phyloP scores from a whole-genome alignment of 1,140 invertebrate species.

The Ruditapes philippinarum region DNA sequence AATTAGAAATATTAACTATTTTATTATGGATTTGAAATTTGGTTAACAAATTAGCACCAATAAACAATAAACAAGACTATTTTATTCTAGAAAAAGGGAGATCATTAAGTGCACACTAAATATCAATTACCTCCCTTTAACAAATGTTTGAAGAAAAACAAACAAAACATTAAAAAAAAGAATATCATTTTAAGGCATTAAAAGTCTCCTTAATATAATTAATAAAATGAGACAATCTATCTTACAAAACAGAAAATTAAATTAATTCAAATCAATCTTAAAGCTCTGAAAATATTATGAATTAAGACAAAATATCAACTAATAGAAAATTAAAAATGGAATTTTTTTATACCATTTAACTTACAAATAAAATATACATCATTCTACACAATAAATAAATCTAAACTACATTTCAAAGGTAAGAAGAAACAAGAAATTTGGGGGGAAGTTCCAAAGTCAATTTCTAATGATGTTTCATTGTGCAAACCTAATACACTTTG shows the following conservation, averaged over 20 bases:
- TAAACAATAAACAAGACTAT: constrained; percentile 45
- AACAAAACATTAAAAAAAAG: not conserved
- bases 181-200: too few species aligned
- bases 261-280: not conserved
- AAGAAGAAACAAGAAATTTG: not conserved
- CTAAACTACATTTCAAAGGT: not conserved
- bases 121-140: constrained; percentile 59
- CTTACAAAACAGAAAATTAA: not conserved
- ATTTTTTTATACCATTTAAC: too few species aligned
- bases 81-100: too few species aligned
- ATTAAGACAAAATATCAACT: not conserved
- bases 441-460: not conserved
- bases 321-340: too few species aligned
- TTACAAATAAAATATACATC: not conserved
- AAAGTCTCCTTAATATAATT: not conserved
- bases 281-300: constrained; percentile 9
- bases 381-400: not conserved
- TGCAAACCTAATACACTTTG: too few species aligned
- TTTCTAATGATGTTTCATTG: too few species aligned
- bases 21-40: constrained; percentile 64
- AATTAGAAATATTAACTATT: constrained; percentile 37
- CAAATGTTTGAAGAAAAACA: not conserved
- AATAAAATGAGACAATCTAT: not conserved
- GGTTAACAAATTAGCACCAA: constrained; percentile 62
- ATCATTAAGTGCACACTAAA: constrained; percentile 30